A percentile compares a stretch with the other conserved stretches of the same genome.
phyloP scores from a whole-genome alignment of 2,888 invertebrate genomes.

The Lycocerus yunnanus region DNA sequence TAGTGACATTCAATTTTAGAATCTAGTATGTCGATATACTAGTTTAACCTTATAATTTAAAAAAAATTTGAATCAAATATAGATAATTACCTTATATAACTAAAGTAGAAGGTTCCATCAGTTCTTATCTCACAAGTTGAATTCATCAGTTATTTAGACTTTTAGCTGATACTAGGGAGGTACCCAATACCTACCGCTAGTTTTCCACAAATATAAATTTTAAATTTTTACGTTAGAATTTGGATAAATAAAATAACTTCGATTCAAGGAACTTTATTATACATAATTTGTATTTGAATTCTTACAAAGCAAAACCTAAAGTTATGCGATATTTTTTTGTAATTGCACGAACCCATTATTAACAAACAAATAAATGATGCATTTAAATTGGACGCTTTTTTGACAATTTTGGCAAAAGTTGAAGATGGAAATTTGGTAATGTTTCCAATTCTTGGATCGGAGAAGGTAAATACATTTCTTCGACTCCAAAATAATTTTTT shows the following conservation, averaged over 20 bases:
- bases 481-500: not conserved
- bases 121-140: slow-evolving; percentile 11
- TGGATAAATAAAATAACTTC: slow-evolving; percentile 44
- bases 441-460: slow-evolving; percentile 40
- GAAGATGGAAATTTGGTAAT: slow-evolving; percentile 43
- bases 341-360: slow-evolving; percentile 45
- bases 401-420: slow-evolving; percentile 42
- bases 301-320: slow-evolving; percentile 42
- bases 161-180: slow-evolving; percentile 43
- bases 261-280: slow-evolving; percentile 43
- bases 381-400: slow-evolving; percentile 43
- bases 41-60: too few species aligned
- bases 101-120: rapidly evolving
- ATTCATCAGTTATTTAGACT: slow-evolving; percentile 40
- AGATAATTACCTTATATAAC: too few species aligned
- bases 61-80: too few species aligned
- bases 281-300: too few species aligned
- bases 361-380: slow-evolving; percentile 44
- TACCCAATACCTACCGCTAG: slow-evolving; percentile 13
- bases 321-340: slow-evolving; percentile 45
- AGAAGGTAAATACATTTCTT: slow-evolving; percentile 33
- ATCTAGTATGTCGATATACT: too few species aligned
- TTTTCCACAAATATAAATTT: not conserved
- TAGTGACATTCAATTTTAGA: too few species aligned
- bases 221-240: slow-evolving; percentile 38